Base-by-base conservation (phyloP, 2,113 vertebrate genomes). In the Psammodynastes pulverulentus region DNA sequence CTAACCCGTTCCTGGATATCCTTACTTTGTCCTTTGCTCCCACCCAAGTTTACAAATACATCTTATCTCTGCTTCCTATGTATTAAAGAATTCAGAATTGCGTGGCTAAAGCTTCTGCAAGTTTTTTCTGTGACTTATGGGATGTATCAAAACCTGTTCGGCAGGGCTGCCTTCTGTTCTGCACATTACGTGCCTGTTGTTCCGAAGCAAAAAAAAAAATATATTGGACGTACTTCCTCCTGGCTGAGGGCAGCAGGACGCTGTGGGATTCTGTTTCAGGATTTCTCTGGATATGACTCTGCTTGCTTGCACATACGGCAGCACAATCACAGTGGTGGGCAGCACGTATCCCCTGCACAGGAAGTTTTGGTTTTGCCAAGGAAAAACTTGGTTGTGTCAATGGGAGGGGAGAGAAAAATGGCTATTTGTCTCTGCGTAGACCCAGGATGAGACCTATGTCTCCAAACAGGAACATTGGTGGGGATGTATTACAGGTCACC, bases 221-320 rank as follows among this genome's bases (percentile, higher is more conserved):
- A 92, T 72, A 92, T 94, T 96, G 96, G 96, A 97, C 95, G 91
- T 94, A 89, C 95, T 96, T 96, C 94, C 93, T 96, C 5, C 19
- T 4, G 1, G 10, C 10, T 90, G 1, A 56, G 24, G 0, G 54
- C 90, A 93, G 88, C 93, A 1, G 93, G 91, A 92, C 95, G 3
- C 95, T 89, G 92, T 93, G 6, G 88, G 95, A 87, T 24, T 88
- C 93, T 39, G 1, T 0, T 62, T 4, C 46, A 62, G 46, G 17
- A 39, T 46, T 58, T 46, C 10, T 89, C 29, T 79, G 1, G 1
- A 79, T 7, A 15, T 7, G 86, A 92, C 87, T 72, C 67, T 72
- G 94, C 91, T 93, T 94, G 93, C 58, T 86, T 0, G 24, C 95
- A 90, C 89, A 17, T 93, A 87, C 89, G n/a, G 93, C 84, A 4